Conservation (phyloP, 2,888 invertebrate species). For the Brachynemurus nebulosus region DNA sequence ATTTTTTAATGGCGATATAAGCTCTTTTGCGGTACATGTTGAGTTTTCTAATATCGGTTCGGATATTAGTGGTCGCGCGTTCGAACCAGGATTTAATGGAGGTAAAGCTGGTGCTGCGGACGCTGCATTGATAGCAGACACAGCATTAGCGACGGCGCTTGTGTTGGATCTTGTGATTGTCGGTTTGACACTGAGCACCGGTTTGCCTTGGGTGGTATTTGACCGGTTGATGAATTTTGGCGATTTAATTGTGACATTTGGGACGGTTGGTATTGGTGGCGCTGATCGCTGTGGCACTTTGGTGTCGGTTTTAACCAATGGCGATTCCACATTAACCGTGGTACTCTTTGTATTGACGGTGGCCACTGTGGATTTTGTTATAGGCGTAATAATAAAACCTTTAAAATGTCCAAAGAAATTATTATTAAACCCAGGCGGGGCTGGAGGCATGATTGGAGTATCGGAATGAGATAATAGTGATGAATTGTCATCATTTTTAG, state of each 20-base stretch:
- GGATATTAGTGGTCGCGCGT: constrained; percentile 61
- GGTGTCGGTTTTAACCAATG: constrained; percentile 28
- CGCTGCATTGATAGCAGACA: constrained; percentile 32
- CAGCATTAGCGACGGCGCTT: constrained; percentile 30
- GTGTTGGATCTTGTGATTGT: constrained; percentile 16
- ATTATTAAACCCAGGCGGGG: constrained; percentile 33
- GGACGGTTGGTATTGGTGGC: constrained; percentile 46
- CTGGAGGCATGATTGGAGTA: constrained; percentile 33
- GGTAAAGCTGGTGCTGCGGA: constrained; percentile 41
- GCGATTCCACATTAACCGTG: constrained; percentile 7
- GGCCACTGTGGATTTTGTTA: constrained; percentile 33
- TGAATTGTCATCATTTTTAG: constrained; percentile 55
- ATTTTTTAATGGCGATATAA: constrained; percentile 46
- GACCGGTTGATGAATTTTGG: constrained; percentile 23
- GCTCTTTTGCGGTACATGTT: constrained; percentile 62
- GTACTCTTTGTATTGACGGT: constrained; percentile 15
- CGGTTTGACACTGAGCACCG: constrained; percentile 11
- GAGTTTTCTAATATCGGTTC: constrained; percentile 70
- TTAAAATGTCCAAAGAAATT: constrained; percentile 78
- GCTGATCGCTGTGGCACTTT: constrained; percentile 41
- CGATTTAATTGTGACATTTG: constrained; percentile 26
- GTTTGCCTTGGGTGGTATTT: constrained; percentile 12
- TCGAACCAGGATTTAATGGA: constrained; percentile 45
- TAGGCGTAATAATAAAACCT: constrained; percentile 64
- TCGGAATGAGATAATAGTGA: constrained; percentile 45